Evolutionary conservation across 2,113 vertebrate genomes (phyloP).

Genomic region (Gobio gobio): DNA sequence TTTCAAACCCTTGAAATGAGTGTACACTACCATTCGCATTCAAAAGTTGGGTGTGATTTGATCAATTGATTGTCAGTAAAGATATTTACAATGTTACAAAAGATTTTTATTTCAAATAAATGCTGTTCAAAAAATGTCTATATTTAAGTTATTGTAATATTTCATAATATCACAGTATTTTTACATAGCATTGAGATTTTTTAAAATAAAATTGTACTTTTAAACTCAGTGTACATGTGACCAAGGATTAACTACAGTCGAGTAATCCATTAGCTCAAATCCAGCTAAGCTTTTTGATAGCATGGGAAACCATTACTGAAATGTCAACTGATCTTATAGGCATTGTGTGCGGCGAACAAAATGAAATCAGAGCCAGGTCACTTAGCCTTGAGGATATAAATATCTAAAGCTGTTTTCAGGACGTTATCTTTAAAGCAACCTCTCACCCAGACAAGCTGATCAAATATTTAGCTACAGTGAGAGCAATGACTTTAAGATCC

Average conservation of each 20-base stretch:
- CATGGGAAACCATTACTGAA: not conserved
- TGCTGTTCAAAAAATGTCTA: too few species aligned
- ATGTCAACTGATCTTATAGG: not conserved
- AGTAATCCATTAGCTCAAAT: not conserved
- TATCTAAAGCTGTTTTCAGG: not conserved
- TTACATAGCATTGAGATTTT: too few species aligned
- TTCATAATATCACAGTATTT: too few species aligned
- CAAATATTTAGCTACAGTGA: not conserved
- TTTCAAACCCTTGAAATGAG: not conserved
- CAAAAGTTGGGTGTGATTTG: not conserved
- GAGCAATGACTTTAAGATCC: not conserved
- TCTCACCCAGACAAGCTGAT: not conserved
- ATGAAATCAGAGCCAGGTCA: not conserved
- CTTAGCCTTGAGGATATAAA: not conserved
- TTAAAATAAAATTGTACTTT: not conserved
- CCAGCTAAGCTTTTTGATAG: not conserved
- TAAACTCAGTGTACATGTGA: not conserved
- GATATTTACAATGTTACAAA: too few species aligned
- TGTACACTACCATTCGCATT: not conserved
- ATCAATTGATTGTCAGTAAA: too few species aligned
- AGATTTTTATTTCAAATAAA: too few species aligned
- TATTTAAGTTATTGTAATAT: too few species aligned
- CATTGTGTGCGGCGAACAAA: not conserved
- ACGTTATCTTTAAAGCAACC: not conserved
- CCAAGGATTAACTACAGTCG: not conserved